Percentiles rank a stretch among this genome's conserved stretches.
Conservation (phyloP, 2,113 vertebrate genomes). For the Elaphurus davidianus region DNA sequence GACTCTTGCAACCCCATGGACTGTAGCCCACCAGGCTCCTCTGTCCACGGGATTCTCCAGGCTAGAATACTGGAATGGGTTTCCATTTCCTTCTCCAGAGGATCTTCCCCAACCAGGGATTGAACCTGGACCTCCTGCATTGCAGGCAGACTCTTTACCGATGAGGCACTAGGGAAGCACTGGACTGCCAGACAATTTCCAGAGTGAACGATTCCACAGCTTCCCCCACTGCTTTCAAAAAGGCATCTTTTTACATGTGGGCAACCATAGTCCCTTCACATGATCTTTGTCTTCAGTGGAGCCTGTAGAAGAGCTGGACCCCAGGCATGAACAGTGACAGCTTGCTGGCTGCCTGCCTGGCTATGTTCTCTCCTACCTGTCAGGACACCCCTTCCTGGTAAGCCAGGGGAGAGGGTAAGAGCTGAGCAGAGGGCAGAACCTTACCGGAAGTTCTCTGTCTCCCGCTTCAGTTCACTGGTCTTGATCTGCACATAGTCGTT, state of each 20-base stretch:
- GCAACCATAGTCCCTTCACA: neutral
- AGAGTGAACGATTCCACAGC: neutral
- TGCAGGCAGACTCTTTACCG: neutral
- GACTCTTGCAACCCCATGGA: neutral
- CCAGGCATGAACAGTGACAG: neutral
- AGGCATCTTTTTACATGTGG: neutral
- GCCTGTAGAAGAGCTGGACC: neutral
- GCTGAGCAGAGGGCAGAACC: neutral
- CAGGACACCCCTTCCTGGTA: neutral
- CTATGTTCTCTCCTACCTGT: neutral
- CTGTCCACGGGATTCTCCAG: neutral
- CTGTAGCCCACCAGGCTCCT: neutral
- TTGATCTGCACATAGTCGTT: constrained; percentile 92
- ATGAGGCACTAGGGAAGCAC: neutral
- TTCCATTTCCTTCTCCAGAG: neutral
- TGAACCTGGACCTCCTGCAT: neutral
- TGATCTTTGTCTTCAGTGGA: neutral
- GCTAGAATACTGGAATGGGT: neutral
- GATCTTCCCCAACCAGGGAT: neutral
- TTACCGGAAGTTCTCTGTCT: constrained; percentile 87
- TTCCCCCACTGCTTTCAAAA: neutral
- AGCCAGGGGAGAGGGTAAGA: neutral
- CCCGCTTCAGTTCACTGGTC: constrained; percentile 81
- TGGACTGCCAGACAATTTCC: neutral
- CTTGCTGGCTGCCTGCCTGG: neutral